Conservation (phyloP, 2,888 invertebrate genomes). For the Tenthredo amoena region DNA sequence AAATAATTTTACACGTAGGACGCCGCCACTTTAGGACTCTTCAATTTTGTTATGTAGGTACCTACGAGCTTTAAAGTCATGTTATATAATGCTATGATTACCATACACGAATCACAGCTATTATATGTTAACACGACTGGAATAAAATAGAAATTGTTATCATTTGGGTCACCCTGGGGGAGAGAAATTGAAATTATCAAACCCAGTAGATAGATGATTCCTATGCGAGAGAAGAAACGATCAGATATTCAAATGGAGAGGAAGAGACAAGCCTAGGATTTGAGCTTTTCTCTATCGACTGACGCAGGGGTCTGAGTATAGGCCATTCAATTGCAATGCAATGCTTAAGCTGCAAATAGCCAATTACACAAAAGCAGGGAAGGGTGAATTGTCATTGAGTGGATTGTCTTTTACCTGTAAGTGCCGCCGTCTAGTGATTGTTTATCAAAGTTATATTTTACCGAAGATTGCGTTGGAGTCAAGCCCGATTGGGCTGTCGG, state of each 20-base stretch:
- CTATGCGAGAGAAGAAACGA: background rate
- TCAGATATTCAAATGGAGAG: background rate
- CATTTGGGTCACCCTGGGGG: background rate
- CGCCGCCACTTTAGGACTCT: background rate
- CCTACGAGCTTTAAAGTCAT: background rate
- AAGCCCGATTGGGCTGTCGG: slow-evolving; percentile 41
- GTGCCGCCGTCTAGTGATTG: slow-evolving; percentile 75
- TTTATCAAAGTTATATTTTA: slow-evolving; percentile 61
- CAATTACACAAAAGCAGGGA: background rate
- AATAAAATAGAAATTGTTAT: background rate
- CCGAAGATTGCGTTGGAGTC: slow-evolving; percentile 36
- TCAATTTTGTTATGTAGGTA: background rate
- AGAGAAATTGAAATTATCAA: background rate
- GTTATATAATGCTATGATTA: background rate
- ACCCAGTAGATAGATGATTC: background rate
- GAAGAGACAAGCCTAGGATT: background rate
- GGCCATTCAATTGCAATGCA: background rate
- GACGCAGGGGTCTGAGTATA: background rate
- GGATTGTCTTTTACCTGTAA: slow-evolving; percentile 43
- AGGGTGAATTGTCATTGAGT: background rate
- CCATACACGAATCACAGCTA: background rate
- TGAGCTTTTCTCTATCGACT: background rate
- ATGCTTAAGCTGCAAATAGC: background rate
- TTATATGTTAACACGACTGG: background rate
- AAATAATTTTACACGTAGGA: background rate